Evolutionary conservation across 2,888 invertebrate genomes (phyloP).

Genomic region (Pristionchus mayeri): DNA sequence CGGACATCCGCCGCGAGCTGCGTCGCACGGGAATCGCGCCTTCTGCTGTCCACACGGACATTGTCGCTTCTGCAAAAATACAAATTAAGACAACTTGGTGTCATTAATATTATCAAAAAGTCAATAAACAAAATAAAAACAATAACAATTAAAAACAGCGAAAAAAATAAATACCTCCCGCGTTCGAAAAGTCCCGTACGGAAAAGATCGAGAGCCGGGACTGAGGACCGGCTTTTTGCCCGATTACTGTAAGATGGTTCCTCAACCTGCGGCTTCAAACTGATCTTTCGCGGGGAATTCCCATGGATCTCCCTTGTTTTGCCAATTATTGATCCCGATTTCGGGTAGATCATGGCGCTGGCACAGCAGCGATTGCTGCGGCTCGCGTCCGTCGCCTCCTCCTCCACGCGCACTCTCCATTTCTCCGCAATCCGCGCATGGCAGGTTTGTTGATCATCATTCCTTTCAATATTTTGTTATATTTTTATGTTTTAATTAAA

Average conservation of each 20-base stretch:
- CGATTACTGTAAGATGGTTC: background rate
- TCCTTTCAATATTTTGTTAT: background rate
- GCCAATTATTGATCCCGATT: background rate
- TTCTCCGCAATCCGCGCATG: background rate
- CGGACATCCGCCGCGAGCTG: conserved; percentile 9
- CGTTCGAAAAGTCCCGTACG: background rate
- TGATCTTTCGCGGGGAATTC: background rate
- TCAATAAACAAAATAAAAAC: background rate
- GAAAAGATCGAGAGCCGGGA: too few relatives aligned
- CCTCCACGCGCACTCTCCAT: conserved; percentile 39
- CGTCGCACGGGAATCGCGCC: conserved; percentile 8
- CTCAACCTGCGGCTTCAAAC: background rate
- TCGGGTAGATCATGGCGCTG: conserved; percentile 16
- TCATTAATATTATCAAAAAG: background rate
- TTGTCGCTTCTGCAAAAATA: background rate
- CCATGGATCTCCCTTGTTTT: background rate
- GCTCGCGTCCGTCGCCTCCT: conserved; percentile 36
- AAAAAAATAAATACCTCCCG: conserved; percentile 9
- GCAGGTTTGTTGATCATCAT: conserved; percentile 1
- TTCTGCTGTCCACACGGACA: conserved; percentile 38
- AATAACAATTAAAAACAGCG: background rate
- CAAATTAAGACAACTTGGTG: background rate
- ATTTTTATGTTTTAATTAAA: background rate
- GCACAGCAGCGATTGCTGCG: conserved; percentile 27
- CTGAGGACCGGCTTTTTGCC: background rate